Conservation (phyloP, 2,113 vertebrate genomes). For the Electrona antarctica region DNA sequence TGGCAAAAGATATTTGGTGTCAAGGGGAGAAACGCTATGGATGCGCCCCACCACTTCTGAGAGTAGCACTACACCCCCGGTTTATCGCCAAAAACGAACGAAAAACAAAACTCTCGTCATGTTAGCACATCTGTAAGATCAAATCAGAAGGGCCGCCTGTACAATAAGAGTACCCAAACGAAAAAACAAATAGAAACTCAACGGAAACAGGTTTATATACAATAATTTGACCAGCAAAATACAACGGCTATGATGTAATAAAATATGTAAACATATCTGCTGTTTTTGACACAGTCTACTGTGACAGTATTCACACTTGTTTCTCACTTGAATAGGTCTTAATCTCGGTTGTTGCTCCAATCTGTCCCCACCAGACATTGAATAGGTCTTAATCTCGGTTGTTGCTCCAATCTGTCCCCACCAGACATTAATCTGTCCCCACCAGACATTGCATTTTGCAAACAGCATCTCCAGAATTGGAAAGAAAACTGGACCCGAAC, state of each 20-base stretch:
- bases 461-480: slow-evolving; percentile 34
- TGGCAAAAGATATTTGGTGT: too few species aligned
- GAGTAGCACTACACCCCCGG: too few species aligned
- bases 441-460: slow-evolving; percentile 77
- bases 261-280: slow-evolving; percentile 96
- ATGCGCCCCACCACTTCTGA: too few species aligned
- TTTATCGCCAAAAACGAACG: slow-evolving; percentile 42
- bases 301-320: slow-evolving; percentile 87
- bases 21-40: too few species aligned
- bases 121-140: slow-evolving; percentile 69
- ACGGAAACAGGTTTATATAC: slow-evolving; percentile 85
- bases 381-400: slow-evolving; percentile 74
- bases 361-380: slow-evolving; percentile 70
- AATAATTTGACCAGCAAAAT: slow-evolving; percentile 86
- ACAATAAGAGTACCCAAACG: slow-evolving; percentile 67
- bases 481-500: slow-evolving; percentile 8
- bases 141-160: slow-evolving; percentile 77
- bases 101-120: slow-evolving; percentile 39
- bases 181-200: slow-evolving; percentile 68
- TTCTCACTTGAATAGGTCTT: slow-evolving; percentile 81
- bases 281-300: slow-evolving; percentile 89
- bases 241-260: slow-evolving; percentile 89
- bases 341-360: slow-evolving; percentile 74
- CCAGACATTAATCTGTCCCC: slow-evolving; percentile 72
- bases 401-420: slow-evolving; percentile 74